phyloP scores from a whole-genome alignment of 1,140 invertebrate species.

The Drosophila repletoides region DNA sequence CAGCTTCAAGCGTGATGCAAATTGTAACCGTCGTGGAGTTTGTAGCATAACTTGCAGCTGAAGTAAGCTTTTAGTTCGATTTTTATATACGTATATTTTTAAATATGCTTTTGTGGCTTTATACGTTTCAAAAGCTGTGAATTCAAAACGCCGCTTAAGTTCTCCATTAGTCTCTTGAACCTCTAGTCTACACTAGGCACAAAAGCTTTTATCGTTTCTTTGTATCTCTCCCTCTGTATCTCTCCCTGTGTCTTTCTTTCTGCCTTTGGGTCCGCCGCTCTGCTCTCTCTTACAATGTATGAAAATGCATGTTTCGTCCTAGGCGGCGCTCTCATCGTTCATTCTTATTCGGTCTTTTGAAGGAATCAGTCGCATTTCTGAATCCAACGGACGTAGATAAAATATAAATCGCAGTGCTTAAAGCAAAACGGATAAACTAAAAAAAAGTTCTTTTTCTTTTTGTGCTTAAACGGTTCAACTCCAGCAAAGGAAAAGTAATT shows the following conservation, averaged over 20 bases:
- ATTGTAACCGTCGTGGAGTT: not conserved
- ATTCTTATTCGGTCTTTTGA: constrained; percentile 77
- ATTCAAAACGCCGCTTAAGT: constrained; percentile 10
- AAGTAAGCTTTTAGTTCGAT: not conserved
- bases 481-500: constrained; percentile 30
- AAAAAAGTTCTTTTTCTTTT: constrained; percentile 41
- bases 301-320: constrained; percentile 61
- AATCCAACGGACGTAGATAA: constrained; percentile 53
- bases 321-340: constrained; percentile 49
- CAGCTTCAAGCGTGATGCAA: not conserved
- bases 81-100: not conserved
- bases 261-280: too few relatives aligned
- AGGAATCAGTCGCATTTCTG: constrained; percentile 71
- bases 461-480: constrained; percentile 24
- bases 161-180: not conserved
- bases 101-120: constrained; percentile 23
- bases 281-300: constrained; percentile 5
- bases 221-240: not conserved
- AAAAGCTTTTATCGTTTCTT: constrained; percentile 16
- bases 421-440: constrained; percentile 57
- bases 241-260: not conserved
- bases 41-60: constrained; percentile 6
- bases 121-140: not conserved
- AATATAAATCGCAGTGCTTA: constrained; percentile 51
- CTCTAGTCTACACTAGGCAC: not conserved